Evolutionary conservation across 2,113 vertebrate genomes (phyloP).

Genomic region (Camelus bactrianus): DNA sequence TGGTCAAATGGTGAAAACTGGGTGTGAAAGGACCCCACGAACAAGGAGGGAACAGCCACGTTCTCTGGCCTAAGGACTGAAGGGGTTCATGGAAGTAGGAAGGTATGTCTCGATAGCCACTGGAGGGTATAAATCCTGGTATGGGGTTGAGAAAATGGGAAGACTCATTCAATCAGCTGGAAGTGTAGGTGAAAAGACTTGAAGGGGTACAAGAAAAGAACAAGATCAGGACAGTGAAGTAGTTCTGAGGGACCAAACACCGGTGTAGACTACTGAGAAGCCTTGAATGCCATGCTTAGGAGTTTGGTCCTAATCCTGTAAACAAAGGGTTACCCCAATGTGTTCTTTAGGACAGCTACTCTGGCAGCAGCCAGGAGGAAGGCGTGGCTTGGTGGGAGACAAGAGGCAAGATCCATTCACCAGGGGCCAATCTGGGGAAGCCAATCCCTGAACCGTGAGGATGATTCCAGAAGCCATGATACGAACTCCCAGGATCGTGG

Average conservation of each 20-base stretch:
- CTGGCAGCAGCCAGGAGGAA: not conserved
- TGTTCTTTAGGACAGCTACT: not conserved
- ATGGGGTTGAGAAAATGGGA: not conserved
- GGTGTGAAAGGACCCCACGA: not conserved
- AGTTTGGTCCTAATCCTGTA: not conserved
- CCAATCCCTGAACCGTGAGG: not conserved
- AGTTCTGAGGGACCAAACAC: not conserved
- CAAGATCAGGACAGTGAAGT: not conserved
- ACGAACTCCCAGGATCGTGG: fast-evolving
- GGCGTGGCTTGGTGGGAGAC: not conserved
- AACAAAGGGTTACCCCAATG: fast-evolving
- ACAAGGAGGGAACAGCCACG: not conserved
- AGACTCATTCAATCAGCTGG: not conserved
- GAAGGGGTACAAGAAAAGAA: not conserved
- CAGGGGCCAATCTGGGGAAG: not conserved
- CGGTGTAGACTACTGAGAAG: not conserved
- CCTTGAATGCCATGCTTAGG: not conserved
- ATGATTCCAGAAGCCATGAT: not conserved
- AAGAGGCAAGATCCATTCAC: too few species aligned
- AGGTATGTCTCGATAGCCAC: fast-evolving
- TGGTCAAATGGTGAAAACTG: not conserved
- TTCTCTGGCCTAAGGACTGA: not conserved
- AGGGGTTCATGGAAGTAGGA: not conserved
- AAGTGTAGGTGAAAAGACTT: not conserved
- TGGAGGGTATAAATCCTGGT: not conserved